Evolutionary conservation across 2,113 vertebrate genomes (phyloP), one percentile per base, ranked within the genome.

Genomic region (Malurus elegans): DNA sequence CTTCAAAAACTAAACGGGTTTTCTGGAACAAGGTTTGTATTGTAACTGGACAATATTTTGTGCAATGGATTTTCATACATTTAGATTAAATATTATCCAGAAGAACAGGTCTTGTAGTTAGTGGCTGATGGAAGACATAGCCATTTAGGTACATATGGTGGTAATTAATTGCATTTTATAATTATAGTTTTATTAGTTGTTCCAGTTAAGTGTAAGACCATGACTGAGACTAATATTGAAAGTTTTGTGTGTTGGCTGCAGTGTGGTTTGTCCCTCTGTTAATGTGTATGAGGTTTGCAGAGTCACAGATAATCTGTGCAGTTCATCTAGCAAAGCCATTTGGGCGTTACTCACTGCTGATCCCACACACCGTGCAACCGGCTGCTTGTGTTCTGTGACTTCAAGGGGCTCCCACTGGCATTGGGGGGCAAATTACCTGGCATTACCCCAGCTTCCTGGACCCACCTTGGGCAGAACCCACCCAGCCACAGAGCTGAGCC

Each of bases 1-100:
- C 75, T 96, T 76, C 47, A 80, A 85, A 94, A 79, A 54, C 36
- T 80, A 60, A 82, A 48, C 65, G 70, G 36, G 73, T 90, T 97
- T 97, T 86, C 91, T 94, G 81, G 95, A 95, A 69, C 72, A 83
- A 96, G 94, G 95, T 96, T 97, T 91, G 91, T 78, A 45, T 34
- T 50, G 36, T 44, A 95, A 69, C 72, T 62, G 44, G 70, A 80
- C 56, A 79, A 25, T 87, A 90, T 73, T 93, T 86, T 95, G 67
- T 93, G 76, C 60, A 83, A 65, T 92, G 89, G 73, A 73, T 57
- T 93, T 90, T 94, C 66, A 76, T 73, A 29, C 19, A 38, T 70
- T 90, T 67, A 90, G 73, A 94, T 83, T 87, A 96, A 92, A 79
- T 80, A 69, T 48, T 61, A 53, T 38, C 31, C 78, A 79, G 71